Evolutionary conservation across 2,113 vertebrate genomes (phyloP).

Genomic region (Chelonoidis abingdonii): DNA sequence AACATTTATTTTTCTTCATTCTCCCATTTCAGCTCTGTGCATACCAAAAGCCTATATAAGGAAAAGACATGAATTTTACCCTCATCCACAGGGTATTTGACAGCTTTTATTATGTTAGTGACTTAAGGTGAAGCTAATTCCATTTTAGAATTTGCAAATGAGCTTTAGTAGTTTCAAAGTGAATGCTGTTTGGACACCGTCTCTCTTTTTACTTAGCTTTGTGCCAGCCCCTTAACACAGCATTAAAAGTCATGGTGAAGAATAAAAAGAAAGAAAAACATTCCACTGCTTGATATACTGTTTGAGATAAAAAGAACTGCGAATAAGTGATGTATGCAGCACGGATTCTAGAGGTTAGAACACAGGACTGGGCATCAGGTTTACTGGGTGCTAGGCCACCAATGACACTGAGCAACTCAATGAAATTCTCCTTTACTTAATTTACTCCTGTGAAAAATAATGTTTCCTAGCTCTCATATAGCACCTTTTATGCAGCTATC

Average conservation of each 20-base stretch:
- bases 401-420: not conserved
- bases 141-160: not conserved
- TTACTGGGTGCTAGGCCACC: too few relatives aligned
- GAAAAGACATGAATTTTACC: not conserved
- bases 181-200: too few relatives aligned
- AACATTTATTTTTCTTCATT: not conserved
- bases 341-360: not conserved
- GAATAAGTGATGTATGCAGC: too few relatives aligned
- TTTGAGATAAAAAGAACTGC: not conserved
- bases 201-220: not conserved
- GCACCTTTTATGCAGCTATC: not conserved
- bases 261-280: not conserved
- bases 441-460: not conserved
- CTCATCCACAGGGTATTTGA: fast-evolving
- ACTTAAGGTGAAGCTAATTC: fast-evolving
- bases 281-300: not conserved
- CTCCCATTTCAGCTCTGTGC: fast-evolving
- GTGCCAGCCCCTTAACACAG: not conserved
- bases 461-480: not conserved
- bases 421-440: not conserved
- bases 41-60: not conserved
- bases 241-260: not conserved
- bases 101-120: fast-evolving
- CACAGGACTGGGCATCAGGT: too few relatives aligned
- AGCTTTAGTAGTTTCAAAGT: fast-evolving